Evolutionary conservation across 2,797 vertebrate species (phyloP).

Genomic region (Lophotriccus pileatus): DNA sequence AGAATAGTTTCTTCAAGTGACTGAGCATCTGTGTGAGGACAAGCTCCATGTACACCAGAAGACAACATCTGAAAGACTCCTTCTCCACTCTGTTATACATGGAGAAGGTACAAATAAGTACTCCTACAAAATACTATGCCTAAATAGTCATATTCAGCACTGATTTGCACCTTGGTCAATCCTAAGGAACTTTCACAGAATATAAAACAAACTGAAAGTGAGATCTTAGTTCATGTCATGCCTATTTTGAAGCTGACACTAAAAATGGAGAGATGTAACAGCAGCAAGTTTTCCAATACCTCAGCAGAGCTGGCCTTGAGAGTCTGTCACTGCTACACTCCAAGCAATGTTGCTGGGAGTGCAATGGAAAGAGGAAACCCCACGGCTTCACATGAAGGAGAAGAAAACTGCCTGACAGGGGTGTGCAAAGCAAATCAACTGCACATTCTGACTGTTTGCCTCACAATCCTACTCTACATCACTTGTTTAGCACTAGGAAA

Average conservation of each 20-base stretch:
- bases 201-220: not conserved
- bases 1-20: not conserved
- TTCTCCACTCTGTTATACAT: not conserved
- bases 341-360: not conserved
- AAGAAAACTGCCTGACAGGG: not conserved
- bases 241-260: not conserved
- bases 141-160: not conserved
- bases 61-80: not conserved
- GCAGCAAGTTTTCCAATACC: not conserved
- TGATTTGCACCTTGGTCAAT: not conserved
- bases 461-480: not conserved
- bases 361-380: not conserved
- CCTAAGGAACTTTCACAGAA: not conserved
- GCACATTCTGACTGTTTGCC: not conserved
- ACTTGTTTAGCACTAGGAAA: not conserved
- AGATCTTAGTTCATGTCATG: not conserved
- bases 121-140: not conserved
- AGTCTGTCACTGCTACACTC: not conserved
- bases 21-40: not conserved
- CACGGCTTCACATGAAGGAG: accelerated
- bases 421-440: not conserved
- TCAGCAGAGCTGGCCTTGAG: not conserved
- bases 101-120: not conserved
- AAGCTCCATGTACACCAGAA: not conserved
- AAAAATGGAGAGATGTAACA: not conserved